phyloP scores from a whole-genome alignment of 53 echinoderm and acorn worm species.

The Astropecten irregularis region DNA sequence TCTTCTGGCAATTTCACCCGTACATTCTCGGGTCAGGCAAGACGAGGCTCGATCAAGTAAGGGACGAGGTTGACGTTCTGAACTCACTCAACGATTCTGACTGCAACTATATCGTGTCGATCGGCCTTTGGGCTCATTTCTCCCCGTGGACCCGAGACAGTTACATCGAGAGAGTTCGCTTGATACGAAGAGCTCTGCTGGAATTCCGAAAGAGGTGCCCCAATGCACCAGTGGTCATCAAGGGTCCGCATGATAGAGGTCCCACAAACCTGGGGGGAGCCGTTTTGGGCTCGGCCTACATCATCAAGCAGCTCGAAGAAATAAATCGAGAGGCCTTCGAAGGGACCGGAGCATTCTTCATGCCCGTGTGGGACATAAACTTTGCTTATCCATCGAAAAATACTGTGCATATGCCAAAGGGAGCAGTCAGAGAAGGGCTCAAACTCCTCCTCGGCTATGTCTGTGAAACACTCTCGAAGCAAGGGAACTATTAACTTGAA shows the following conservation, averaged over 20 bases:
- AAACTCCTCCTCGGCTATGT: no score
- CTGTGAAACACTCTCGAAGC: no score
- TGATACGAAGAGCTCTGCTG: no score
- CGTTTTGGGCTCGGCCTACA: not conserved
- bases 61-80: no score
- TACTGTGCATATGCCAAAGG: slow-evolving; percentile 18
- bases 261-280: not conserved
- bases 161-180: no score
- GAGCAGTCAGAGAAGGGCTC: not conserved
- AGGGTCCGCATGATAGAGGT: slow-evolving; percentile 47
- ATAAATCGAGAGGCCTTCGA: slow-evolving; percentile 37
- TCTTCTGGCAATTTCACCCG: slow-evolving; percentile 62
- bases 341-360: slow-evolving; percentile 17
- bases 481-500: no score
- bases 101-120: no score
- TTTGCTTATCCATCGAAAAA: not conserved
- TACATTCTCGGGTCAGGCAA: not conserved
- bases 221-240: slow-evolving; percentile 54
- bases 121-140: slow-evolving; percentile 66
- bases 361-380: slow-evolving; percentile 50
- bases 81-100: no score
- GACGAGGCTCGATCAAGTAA: not conserved
- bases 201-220: no score
- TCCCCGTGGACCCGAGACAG: slow-evolving; percentile 51
- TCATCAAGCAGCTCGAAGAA: not conserved